Evolutionary conservation across 64 coral and sea anemone genomes (phyloP).

Genomic region (Montipora sp.): DNA sequence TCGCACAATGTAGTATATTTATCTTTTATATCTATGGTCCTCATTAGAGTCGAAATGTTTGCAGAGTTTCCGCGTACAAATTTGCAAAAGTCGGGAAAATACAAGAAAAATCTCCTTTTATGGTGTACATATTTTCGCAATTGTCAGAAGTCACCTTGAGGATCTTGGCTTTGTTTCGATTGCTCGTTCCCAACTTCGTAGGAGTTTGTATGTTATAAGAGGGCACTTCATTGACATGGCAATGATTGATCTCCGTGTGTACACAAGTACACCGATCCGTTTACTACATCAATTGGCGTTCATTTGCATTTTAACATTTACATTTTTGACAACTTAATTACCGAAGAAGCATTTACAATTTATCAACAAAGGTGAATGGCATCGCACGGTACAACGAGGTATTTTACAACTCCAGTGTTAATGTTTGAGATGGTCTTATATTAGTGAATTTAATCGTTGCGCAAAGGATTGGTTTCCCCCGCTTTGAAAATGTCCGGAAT

Average conservation of each 20-base stretch:
- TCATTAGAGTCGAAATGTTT: too few species aligned
- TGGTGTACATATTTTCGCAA: too few species aligned
- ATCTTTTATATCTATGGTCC: too few species aligned
- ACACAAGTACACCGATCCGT: conserved; percentile 4
- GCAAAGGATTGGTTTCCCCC: too few species aligned
- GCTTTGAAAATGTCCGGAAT: conserved; percentile 71
- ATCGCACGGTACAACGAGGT: neutral
- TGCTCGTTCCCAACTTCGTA: too few species aligned
- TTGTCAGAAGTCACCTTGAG: too few species aligned
- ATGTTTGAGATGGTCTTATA: neutral
- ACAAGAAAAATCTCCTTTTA: too few species aligned
- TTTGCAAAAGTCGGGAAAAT: too few species aligned
- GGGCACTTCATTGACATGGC: neutral
- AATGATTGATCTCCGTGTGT: neutral
- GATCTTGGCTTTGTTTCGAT: too few species aligned
- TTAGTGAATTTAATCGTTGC: too few species aligned
- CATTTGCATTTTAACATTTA: conserved; percentile 12
- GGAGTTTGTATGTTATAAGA: neutral
- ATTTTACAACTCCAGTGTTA: neutral
- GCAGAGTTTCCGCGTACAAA: too few species aligned
- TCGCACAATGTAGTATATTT: too few species aligned
- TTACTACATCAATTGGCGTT: neutral
- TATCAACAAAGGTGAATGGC: neutral
- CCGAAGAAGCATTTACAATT: neutral
- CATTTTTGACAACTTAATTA: neutral